Percentiles rank a stretch among this genome's conserved stretches.
Evolutionary conservation across 2,888 invertebrate genomes (phyloP).

Genomic region (Phymatocera aterrima): DNA sequence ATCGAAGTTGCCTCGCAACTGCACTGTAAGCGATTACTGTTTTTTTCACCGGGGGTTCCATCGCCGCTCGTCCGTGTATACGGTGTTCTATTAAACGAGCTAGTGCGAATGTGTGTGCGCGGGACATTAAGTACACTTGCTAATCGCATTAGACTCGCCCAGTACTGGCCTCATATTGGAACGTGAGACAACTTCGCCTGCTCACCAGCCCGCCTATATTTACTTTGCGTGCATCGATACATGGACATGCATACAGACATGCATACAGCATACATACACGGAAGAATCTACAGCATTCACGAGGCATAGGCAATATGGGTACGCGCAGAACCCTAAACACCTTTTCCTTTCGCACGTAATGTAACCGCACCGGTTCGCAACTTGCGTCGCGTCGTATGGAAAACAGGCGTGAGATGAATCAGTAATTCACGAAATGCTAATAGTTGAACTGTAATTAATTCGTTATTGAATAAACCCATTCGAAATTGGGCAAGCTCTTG

Average conservation of each 20-base stretch:
- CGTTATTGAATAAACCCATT: slow-evolving; percentile 7
- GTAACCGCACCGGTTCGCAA: slow-evolving; percentile 3
- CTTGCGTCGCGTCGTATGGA: not conserved
- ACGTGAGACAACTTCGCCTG: slow-evolving; percentile 24
- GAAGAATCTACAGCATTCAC: no score
- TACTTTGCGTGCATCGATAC: not conserved
- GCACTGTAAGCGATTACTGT: slow-evolving; percentile 45
- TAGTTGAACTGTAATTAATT: not conserved
- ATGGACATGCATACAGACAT: not conserved
- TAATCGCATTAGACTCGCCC: slow-evolving; percentile 38
- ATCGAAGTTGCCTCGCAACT: slow-evolving; percentile 42
- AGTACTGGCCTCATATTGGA: slow-evolving; percentile 25
- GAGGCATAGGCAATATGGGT: no score
- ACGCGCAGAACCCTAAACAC: not conserved
- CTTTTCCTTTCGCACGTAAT: not conserved
- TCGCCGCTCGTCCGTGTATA: not conserved
- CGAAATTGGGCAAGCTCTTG: not conserved
- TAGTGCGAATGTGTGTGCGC: slow-evolving; percentile 24
- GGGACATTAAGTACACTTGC: slow-evolving; percentile 39
- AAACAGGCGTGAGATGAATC: slow-evolving; percentile 4
- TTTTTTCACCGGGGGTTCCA: not conserved
- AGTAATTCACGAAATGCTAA: slow-evolving; percentile 19
- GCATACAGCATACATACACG: not conserved
- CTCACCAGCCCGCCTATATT: not conserved
- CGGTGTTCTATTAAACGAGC: not conserved